phyloP scores from a whole-genome alignment of 2,888 invertebrate species.

The Euplexia lucipara region DNA sequence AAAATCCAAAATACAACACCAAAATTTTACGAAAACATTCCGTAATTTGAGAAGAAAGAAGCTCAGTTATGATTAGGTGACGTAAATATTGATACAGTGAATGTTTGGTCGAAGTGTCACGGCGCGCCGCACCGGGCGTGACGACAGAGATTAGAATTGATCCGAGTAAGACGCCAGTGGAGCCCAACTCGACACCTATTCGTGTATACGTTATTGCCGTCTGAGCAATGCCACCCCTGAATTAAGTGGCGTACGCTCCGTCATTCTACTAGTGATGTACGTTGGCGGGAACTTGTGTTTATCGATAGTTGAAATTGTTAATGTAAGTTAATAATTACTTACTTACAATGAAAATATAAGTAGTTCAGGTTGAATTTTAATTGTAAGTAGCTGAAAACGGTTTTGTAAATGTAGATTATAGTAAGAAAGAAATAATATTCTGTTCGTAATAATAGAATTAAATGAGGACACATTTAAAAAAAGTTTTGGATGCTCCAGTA shows the following conservation, averaged over 20 bases:
- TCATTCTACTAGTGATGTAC: constrained; percentile 71
- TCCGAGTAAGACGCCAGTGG: constrained; percentile 77
- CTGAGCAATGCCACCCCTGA: constrained; percentile 83
- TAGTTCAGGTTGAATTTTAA: no score
- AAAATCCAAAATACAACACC: not conserved
- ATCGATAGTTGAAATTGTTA: constrained; percentile 57
- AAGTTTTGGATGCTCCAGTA: no score
- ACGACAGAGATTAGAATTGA: constrained; percentile 84
- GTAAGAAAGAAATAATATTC: no score
- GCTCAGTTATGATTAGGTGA: constrained; percentile 70
- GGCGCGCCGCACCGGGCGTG: constrained; percentile 71
- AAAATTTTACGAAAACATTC: constrained; percentile 40
- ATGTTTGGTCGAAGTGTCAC: constrained; percentile 68
- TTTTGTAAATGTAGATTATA: no score
- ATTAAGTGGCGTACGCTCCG: constrained; percentile 75
- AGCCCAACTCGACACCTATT: constrained; percentile 77
- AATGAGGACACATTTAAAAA: no score
- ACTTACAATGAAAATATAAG: no score
- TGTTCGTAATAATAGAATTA: no score
- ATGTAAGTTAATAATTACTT: no score
- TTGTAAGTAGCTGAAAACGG: no score
- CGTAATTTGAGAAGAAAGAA: constrained; percentile 65
- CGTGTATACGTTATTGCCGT: constrained; percentile 81
- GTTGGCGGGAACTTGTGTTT: constrained; percentile 33
- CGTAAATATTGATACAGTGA: constrained; percentile 69